Evolutionary conservation across 2,113 vertebrate species (phyloP).

Genomic region (Cololabis saira): DNA sequence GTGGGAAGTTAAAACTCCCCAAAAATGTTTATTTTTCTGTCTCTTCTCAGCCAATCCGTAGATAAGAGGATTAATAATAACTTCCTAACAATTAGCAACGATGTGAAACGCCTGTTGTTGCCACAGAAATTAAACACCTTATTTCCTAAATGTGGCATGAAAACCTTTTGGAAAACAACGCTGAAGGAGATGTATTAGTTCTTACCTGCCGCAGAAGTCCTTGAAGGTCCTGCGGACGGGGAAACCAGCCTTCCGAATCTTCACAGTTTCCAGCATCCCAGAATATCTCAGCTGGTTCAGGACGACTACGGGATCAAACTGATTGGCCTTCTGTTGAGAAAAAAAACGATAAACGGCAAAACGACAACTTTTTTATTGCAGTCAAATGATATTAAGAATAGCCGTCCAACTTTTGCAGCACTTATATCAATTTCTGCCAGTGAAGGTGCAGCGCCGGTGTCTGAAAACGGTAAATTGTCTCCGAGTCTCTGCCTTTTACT

Average conservation of each 20-base stretch:
- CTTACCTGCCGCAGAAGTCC: constrained; percentile 87
- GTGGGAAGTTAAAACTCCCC: neutral
- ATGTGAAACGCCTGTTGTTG: neutral
- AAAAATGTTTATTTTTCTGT: neutral
- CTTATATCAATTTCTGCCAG: neutral
- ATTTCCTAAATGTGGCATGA: neutral
- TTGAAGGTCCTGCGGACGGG: constrained; percentile 88
- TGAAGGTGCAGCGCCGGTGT: neutral
- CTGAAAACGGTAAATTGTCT: neutral
- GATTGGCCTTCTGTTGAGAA: constrained; percentile 80
- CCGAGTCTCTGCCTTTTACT: neutral
- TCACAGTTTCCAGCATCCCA: constrained; percentile 94
- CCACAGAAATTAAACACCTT: neutral
- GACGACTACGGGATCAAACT: constrained; percentile 87
- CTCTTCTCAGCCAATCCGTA: neutral
- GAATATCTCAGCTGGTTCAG: constrained; percentile 92
- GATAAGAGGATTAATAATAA: neutral
- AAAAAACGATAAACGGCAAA: constrained; percentile 13
- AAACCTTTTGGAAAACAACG: neutral
- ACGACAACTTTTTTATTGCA: neutral
- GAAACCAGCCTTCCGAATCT: constrained; percentile 90
- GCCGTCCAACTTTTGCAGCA: no score
- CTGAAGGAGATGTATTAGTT: neutral
- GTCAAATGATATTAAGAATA: neutral
- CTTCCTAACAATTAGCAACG: neutral